Base-by-base conservation (phyloP, 2,797 vertebrate species). In the Lepilemur septentrionalis region DNA sequence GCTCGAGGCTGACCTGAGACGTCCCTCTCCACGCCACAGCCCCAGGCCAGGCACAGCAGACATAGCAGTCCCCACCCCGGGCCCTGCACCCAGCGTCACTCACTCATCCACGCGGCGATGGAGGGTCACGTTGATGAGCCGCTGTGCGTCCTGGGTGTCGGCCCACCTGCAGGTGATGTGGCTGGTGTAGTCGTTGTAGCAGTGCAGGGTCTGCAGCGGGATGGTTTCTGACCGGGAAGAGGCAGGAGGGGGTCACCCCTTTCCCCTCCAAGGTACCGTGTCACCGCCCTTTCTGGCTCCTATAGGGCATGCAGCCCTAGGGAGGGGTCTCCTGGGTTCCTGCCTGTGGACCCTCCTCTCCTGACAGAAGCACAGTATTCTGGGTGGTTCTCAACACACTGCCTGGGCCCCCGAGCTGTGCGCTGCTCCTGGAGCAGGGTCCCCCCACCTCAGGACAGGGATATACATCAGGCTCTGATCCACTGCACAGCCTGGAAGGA, bases 161-260 rank as follows among this genome's bases (percentile, higher is more conserved):
- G 89, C 98, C 99, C 99, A 99, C 0, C 97, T 97, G 78, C 99
- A 99, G 23, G 78, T 85, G 48, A 98, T 85, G 5, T 55, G 90
- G 41, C 97, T 98, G 1, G 4, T 95, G 80, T 98, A 99, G 97
- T 99, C 98, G 0, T 98, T 98, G 80, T 98, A 93, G 92, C 99
- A 99, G 4, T 17, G 70, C 72, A 99, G 97, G 67, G 96, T 98
- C 81, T 98, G 94, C 97, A 98, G 96, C 0, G 98, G 97, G 79
- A 97, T 0, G 0, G 97, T 98, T 55, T 96, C 99, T 98, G 97
- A 63, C 32, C 70, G 32, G 70, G 41, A 11, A 96, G 90, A 93
- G 35, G n/a, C 59, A 57, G 50, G 20, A 30, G 48, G 23, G 28
- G 52, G 38, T 93, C 91, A 96, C 14, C 10, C 7, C 18, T 52